Percentiles rank a stretch among this genome's conserved stretches.
Evolutionary conservation across 2,888 invertebrate species (phyloP).

Genomic region (Ganaspis brasiliensis): DNA sequence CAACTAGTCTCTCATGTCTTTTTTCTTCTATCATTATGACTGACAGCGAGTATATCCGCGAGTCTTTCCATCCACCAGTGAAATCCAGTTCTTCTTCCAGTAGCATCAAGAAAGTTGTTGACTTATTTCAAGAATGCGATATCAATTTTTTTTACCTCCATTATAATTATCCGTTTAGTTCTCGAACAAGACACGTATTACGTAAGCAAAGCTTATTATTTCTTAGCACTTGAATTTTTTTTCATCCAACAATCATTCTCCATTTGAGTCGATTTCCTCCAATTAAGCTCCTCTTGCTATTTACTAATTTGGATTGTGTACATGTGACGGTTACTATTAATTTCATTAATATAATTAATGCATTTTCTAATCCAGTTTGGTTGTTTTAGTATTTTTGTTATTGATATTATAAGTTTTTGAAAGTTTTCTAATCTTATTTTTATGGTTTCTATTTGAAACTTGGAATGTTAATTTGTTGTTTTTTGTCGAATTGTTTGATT

Average conservation of each 20-base stretch:
- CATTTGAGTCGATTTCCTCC: not conserved
- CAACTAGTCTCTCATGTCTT: conserved; percentile 61
- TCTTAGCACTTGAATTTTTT: not conserved
- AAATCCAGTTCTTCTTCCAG: conserved; percentile 35
- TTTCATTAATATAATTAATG: no score
- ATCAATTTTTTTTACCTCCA: conserved; percentile 19
- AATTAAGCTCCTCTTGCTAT: not conserved
- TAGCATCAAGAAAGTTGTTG: conserved; percentile 39
- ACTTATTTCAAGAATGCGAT: conserved; percentile 34
- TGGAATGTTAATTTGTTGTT: no score
- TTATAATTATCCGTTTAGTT: conserved; percentile 24
- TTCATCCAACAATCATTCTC: not conserved
- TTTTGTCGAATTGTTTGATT: no score
- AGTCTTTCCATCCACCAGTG: conserved; percentile 10
- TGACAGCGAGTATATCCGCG: conserved; percentile 38
- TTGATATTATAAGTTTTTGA: no score
- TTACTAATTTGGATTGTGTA: not conserved
- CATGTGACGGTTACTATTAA: no score
- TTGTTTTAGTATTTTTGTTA: no score
- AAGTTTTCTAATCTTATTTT: no score
- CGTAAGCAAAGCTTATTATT: not conserved
- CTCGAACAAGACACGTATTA: not conserved
- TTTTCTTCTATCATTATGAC: conserved; percentile 63
- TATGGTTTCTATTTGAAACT: no score
- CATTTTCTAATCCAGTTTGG: no score